phyloP scores from a whole-genome alignment of 2,888 invertebrate species.

The Neria commutata region DNA sequence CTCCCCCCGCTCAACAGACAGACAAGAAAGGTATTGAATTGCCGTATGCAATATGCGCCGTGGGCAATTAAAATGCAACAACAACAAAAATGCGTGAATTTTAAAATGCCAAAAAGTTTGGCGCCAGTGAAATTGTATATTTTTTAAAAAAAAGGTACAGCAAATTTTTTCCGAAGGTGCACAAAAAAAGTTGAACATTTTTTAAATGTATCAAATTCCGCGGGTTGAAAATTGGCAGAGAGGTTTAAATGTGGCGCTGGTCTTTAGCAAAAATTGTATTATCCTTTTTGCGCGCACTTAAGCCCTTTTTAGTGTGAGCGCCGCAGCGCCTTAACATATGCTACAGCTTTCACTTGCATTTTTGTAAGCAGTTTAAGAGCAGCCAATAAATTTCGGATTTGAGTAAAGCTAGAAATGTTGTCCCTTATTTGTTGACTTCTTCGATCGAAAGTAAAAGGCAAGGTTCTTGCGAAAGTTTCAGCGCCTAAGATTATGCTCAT shows the following conservation, averaged over 20 bases:
- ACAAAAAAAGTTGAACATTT: constrained; percentile 6
- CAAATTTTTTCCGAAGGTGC: not conserved
- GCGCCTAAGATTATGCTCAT: constrained; percentile 31
- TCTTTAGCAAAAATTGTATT: not conserved
- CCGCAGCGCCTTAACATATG: constrained; percentile 4
- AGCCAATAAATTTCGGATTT: not conserved
- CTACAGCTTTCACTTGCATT: not conserved
- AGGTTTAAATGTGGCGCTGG: not conserved
- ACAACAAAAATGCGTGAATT: not conserved
- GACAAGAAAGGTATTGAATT: constrained; percentile 45
- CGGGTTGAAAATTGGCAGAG: not conserved
- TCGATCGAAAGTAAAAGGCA: too few species aligned
- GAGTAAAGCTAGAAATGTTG: not conserved
- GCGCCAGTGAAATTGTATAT: not conserved
- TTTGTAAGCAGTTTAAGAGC: too few species aligned
- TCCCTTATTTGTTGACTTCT: too few species aligned
- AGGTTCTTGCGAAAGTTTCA: not conserved
- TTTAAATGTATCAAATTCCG: not conserved
- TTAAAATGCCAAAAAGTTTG: constrained; percentile 30
- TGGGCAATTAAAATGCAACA: constrained; percentile 1
- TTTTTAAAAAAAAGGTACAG: not conserved
- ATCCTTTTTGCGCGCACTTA: not conserved
- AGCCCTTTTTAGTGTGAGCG: constrained; percentile 7
- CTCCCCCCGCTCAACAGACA: too few species aligned
- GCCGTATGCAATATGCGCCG: constrained; percentile 45